Percentiles rank a stretch among this genome's conserved stretches.
Conservation (phyloP, 2,113 vertebrate genomes). For the Heliornis fulica region DNA sequence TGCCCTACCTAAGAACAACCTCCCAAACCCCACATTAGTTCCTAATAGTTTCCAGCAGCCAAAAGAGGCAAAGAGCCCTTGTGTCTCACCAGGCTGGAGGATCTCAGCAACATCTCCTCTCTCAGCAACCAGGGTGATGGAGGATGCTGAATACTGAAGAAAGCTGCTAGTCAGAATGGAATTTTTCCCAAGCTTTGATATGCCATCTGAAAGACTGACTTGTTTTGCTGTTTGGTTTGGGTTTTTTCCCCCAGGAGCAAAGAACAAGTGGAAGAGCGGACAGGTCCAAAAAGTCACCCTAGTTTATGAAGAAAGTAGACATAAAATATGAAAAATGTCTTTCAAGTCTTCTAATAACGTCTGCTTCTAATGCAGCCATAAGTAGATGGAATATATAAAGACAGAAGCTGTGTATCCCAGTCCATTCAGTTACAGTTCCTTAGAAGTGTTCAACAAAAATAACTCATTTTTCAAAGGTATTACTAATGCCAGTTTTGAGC, state of each 20-base stretch:
- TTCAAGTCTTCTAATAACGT: background rate
- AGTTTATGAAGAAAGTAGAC: background rate
- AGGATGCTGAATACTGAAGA: background rate
- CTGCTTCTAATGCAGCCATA: background rate
- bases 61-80: background rate
- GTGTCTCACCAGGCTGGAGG: no score
- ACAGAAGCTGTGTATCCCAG: background rate
- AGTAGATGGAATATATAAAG: background rate
- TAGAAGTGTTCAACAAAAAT: background rate
- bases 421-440: background rate
- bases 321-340: background rate
- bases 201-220: background rate
- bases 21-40: background rate
- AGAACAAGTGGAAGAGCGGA: background rate
- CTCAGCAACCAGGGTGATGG: accelerated
- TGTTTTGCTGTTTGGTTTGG: no score
- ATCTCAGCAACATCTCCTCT: background rate
- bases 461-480: background rate
- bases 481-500: background rate
- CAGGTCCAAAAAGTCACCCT: background rate
- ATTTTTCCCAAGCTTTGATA: background rate
- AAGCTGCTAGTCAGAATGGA: background rate
- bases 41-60: background rate
- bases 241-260: background rate
- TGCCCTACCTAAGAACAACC: background rate